A percentile compares a stretch with the other conserved stretches of the same genome.
Conservation (phyloP, 2,888 invertebrate genomes). For the Leptothorax acervorum region DNA sequence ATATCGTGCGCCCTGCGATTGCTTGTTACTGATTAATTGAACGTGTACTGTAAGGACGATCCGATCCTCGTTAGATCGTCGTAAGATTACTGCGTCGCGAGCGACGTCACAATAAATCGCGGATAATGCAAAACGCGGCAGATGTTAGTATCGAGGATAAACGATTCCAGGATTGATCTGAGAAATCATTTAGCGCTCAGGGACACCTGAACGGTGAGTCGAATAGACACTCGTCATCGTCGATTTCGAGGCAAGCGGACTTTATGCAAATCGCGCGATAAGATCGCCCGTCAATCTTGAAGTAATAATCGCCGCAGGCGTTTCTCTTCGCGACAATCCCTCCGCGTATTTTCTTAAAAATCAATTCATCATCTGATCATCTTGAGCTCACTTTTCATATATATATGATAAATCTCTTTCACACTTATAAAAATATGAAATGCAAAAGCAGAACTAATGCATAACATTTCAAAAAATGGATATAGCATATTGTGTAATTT, state of each 20-base stretch:
- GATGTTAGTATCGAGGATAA: constrained; percentile 34
- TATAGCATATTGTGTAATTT: neutral
- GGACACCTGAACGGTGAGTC: constrained; percentile 33
- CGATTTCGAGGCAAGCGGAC: constrained; percentile 55
- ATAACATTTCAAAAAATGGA: neutral
- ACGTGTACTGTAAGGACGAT: neutral
- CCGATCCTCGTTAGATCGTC: constrained; percentile 14
- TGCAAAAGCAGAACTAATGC: neutral
- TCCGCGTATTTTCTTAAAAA: constrained; percentile 2
- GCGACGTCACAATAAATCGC: constrained; percentile 36
- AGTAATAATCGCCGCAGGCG: constrained; percentile 50
- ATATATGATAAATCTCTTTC: neutral
- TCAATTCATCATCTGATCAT: neutral
- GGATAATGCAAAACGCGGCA: constrained; percentile 9
- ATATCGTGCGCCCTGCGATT: neutral
- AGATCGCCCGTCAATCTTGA: constrained; percentile 39
- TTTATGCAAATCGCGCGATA: constrained; percentile 47
- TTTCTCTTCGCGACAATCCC: constrained; percentile 20
- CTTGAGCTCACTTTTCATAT: neutral
- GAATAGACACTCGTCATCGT: constrained; percentile 52
- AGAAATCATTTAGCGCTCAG: constrained; percentile 51
- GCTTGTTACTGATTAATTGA: constrained; percentile 10
- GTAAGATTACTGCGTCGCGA: constrained; percentile 13
- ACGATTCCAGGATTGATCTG: constrained; percentile 42
- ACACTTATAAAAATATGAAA: neutral